Evolutionary conservation across 1,140 invertebrate genomes (phyloP).

Genomic region (Bradynema listronoti): DNA sequence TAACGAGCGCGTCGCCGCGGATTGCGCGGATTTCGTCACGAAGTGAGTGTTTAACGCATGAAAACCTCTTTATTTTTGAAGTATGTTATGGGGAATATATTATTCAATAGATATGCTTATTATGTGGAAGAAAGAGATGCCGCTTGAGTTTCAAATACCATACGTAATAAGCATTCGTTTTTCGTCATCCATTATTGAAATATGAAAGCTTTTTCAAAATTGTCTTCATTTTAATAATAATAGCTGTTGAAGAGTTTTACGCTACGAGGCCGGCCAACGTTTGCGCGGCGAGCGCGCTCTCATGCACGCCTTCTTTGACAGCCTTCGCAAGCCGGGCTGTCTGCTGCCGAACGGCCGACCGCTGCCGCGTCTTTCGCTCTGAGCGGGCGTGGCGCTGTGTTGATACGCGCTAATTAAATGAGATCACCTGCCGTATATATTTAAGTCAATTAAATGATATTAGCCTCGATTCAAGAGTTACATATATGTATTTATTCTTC

Average conservation of each 20-base stretch:
- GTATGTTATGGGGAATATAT: too few relatives aligned
- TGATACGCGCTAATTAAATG: too few relatives aligned
- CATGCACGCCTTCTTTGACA: not conserved
- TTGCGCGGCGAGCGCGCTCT: not conserved
- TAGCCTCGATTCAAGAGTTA: too few relatives aligned
- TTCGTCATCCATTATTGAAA: not conserved
- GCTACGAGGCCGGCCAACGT: not conserved
- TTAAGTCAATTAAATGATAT: too few relatives aligned
- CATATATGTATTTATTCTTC: too few relatives aligned
- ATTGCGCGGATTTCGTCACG: not conserved
- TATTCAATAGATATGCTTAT: not conserved
- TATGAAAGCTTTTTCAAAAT: too few relatives aligned
- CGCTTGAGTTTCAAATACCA: too few relatives aligned
- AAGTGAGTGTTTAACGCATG: not conserved
- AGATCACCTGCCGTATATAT: too few relatives aligned
- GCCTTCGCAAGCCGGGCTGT: not conserved
- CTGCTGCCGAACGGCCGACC: not conserved
- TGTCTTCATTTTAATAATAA: not conserved
- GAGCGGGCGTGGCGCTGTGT: too few relatives aligned
- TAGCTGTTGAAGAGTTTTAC: not conserved
- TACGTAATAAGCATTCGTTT: not conserved
- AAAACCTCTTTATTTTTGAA: constrained; percentile 4
- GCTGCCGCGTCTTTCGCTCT: not conserved
- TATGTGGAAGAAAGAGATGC: not conserved
- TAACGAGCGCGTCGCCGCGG: not conserved